Conservation (phyloP, 2,888 invertebrate species). For the Nemotelus nigrinus region DNA sequence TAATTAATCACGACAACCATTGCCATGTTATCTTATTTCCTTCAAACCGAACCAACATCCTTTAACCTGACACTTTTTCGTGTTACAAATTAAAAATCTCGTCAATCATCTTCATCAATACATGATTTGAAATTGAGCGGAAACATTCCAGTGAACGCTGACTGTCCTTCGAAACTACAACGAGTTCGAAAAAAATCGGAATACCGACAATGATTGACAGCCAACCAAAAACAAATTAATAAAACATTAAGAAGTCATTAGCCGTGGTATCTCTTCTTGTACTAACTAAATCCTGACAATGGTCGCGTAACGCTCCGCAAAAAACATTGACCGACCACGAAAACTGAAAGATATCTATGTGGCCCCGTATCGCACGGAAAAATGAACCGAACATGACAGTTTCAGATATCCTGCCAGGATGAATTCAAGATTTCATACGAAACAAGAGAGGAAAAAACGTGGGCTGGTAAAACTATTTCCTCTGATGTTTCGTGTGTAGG, state of each 20-base stretch:
- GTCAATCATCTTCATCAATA: constrained; percentile 39
- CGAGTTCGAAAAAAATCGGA: constrained; percentile 19
- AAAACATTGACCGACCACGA: constrained; percentile 12
- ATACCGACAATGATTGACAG: constrained; percentile 47
- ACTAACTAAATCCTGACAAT: constrained; percentile 5
- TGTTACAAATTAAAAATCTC: constrained; percentile 43
- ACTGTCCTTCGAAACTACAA: not conserved
- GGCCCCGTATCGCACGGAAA: constrained; percentile 21
- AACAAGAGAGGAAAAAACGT: constrained; percentile 22
- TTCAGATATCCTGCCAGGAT: constrained; percentile 44
- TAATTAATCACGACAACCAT: constrained; percentile 13
- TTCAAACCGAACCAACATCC: constrained; percentile 23
- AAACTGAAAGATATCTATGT: constrained; percentile 11
- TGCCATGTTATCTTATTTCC: constrained; percentile 7
- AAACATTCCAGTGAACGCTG: constrained; percentile 39
- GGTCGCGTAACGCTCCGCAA: not conserved
- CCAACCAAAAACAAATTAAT: constrained; percentile 50
- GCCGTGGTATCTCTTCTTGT: constrained; percentile 31
- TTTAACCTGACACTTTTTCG: constrained; percentile 40
- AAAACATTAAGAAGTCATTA: constrained; percentile 52
- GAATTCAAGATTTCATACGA: constrained; percentile 20
- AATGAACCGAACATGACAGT: constrained; percentile 45
- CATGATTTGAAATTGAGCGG: constrained; percentile 41
- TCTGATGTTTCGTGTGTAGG: constrained; percentile 43
- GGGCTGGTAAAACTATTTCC: constrained; percentile 46